Evolutionary conservation across 2,888 invertebrate genomes (phyloP), one percentile per base, ranked within the genome.

Genomic region (Apotomis capreana): DNA sequence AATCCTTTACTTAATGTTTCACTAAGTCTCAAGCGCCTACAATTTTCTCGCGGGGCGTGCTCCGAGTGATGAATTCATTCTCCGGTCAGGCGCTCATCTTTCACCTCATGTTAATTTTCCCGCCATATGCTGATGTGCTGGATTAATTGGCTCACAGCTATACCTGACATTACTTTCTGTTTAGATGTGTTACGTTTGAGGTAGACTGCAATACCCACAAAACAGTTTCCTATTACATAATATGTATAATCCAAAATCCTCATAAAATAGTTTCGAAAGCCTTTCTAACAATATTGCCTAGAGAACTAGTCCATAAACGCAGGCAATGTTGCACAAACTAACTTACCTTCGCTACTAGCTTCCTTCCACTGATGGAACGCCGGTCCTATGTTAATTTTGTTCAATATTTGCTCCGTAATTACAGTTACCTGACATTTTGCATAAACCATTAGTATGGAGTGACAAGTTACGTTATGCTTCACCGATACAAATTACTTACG

Each of bases 311-410:
- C 37, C 46, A 59, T 63, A 63, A 72, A 59, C 62, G 72, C 59
- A 68, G 72, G 63, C 68, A 72, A 68, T 55, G n/a, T 54, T 63
- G 58, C 62, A 54, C 58, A 72, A 72, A 72, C 68, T 68, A 68
- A 72, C 63, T 72, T 72, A 62, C 52, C 68, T 58, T 15, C 62
- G 36, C 62, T 68, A 63, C 72, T 59, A 46, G 62, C 68, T 72
- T 63, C 62, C 68, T 71, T 57, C 68, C 62, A 52, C 37, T 54
- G 68, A 63, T 68, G 72, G 72, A 63, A 61, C 61, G 52, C 58
- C 62, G 71, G 60, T 57, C 67, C 67, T 67, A 52, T 68, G 51
- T 26, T 58, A 58, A 62, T 71, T 71, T 51, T 70, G 49, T 51
- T 61, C 36, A 40, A 13, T 15, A 54, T 40, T 62, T 59, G 44